phyloP scores from a whole-genome alignment of 2,113 vertebrate genomes.

The Actenoides hombroni region DNA sequence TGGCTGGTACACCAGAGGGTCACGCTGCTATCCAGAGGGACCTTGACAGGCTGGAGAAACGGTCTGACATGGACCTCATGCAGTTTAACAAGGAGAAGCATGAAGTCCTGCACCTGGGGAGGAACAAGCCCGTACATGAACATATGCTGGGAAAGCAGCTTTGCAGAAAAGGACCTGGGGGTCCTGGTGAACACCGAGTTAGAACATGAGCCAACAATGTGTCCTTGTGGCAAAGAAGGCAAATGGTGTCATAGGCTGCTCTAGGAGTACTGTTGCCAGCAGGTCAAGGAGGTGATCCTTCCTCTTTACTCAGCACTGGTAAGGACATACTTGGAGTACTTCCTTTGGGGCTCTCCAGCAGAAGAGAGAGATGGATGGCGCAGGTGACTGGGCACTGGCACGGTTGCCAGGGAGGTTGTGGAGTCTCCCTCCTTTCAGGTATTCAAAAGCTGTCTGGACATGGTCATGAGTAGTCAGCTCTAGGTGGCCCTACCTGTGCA shows the following conservation, averaged over 20 bases:
- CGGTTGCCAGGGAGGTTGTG: not conserved
- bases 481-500: not conserved
- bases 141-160: not conserved
- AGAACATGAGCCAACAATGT: not conserved
- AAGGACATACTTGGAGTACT: not conserved
- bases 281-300: not conserved
- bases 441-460: fast-evolving
- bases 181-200: not conserved
- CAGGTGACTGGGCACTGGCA: not conserved
- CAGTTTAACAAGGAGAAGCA: not conserved
- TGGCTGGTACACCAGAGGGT: fast-evolving
- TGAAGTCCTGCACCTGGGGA: not conserved
- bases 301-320: not conserved
- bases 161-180: not conserved
- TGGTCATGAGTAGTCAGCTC: not conserved
- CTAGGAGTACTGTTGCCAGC: not conserved
- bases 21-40: not conserved
- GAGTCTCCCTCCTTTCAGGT: not conserved
- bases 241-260: not conserved
- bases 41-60: fast-evolving
- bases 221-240: not conserved
- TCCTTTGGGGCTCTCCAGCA: not conserved
- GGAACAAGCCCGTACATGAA: not conserved
- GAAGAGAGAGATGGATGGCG: not conserved
- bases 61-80: not conserved